Evolutionary conservation across 1,140 invertebrate species (phyloP).

Genomic region (Drosophila leontia): DNA sequence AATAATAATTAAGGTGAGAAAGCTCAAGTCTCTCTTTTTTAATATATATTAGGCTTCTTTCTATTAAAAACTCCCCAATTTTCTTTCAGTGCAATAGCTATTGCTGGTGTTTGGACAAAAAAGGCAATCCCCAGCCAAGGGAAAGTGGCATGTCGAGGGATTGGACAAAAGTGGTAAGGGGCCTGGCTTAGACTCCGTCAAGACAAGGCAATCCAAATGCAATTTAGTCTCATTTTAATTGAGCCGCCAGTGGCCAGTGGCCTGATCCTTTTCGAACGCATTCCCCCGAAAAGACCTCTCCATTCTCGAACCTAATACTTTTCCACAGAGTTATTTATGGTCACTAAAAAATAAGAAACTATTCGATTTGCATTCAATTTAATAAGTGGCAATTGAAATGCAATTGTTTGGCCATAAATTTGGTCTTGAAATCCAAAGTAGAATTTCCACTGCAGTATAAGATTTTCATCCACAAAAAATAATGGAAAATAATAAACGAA

Average conservation of each 20-base stretch:
- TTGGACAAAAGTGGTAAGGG: constrained; percentile 3
- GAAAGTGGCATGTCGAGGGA: neutral
- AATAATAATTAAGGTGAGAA: too few species aligned
- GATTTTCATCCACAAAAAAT: neutral
- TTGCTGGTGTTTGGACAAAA: constrained; percentile 42
- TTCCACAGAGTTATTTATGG: constrained; percentile 64
- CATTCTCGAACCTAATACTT: neutral
- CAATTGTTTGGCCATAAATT: constrained; percentile 43
- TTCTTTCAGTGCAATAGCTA: constrained; percentile 24
- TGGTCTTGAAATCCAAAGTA: neutral
- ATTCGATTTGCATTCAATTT: constrained; percentile 53
- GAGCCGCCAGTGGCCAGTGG: constrained; percentile 57
- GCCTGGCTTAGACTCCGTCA: constrained; percentile 4
- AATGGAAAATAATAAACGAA: constrained; percentile 20
- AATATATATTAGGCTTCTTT: too few species aligned
- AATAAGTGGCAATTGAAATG: constrained; percentile 45
- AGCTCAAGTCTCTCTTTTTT: too few species aligned
- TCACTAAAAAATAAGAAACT: neutral
- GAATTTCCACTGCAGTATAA: constrained; percentile 1
- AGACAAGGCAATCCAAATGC: constrained; percentile 72
- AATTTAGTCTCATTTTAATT: constrained; percentile 82
- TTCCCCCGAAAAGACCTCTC: constrained; percentile 11
- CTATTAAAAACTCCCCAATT: neutral
- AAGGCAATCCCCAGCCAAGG: constrained; percentile 47
- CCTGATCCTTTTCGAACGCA: constrained; percentile 7